A percentile compares a stretch with the other conserved stretches of the same genome.
These are phyloP conservation scores for Carassius gibelio DNA, from an alignment of 2,113 vertebrate genomes.

Conservation along the genomic window DNA sequence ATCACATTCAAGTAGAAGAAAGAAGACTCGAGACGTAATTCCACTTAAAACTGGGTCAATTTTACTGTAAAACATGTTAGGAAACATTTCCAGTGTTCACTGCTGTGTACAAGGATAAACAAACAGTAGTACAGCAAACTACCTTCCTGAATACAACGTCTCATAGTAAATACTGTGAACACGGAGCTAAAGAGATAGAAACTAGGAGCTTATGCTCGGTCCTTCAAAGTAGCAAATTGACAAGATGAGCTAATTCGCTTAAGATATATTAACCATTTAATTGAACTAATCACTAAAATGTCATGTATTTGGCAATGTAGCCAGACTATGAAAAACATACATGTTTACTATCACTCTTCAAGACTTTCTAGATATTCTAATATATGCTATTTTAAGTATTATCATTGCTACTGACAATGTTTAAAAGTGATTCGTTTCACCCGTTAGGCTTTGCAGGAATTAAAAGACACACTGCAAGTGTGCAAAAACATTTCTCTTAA, in stretches of 20 bases:
- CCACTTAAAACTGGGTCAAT: slow-evolving; percentile 50
- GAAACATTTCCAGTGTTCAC: slow-evolving; percentile 60
- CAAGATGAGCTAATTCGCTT: slow-evolving; percentile 28
- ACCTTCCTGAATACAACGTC: slow-evolving; percentile 53
- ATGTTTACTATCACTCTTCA: slow-evolving; percentile 46
- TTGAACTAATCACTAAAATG: slow-evolving; percentile 43
- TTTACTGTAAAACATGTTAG: slow-evolving; percentile 63
- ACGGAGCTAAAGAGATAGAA: slow-evolving; percentile 59
- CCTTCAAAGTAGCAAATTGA: slow-evolving; percentile 61
- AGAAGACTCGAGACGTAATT: slow-evolving; percentile 47
- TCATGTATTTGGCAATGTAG: slow-evolving; percentile 27
- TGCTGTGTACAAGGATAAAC: slow-evolving; percentile 55
- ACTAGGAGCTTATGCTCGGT: slow-evolving; percentile 51
- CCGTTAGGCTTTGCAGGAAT: slow-evolving; percentile 23
- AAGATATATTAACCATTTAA: slow-evolving; percentile 34
- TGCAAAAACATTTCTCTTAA: neutral
- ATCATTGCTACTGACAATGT: slow-evolving; percentile 46
- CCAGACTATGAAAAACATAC: slow-evolving; percentile 26
- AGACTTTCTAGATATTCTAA: slow-evolving; percentile 30
- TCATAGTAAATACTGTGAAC: slow-evolving; percentile 41
- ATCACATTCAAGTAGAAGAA: neutral
- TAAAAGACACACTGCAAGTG: slow-evolving; percentile 5
- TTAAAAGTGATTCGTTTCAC: slow-evolving; percentile 28
- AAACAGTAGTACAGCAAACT: slow-evolving; percentile 54
- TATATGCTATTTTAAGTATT: slow-evolving; percentile 34